Conservation (phyloP, 2,113 vertebrate species). For the Pitta sordida region DNA sequence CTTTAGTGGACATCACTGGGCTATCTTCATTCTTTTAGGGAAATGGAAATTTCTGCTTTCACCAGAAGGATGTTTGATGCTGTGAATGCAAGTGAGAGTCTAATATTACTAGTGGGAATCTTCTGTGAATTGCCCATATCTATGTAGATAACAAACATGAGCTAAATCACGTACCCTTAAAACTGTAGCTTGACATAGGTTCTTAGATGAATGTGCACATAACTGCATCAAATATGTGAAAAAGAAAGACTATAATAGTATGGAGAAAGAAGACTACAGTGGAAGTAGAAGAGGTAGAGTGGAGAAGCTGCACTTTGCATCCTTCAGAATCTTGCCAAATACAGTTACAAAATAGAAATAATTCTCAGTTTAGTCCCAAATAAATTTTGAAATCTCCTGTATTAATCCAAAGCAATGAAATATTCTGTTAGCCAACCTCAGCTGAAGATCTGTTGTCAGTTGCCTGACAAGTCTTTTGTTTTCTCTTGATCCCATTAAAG, state of each 20-base stretch:
- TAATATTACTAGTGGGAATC: not conserved
- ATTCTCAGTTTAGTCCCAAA: not conserved
- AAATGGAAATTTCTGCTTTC: not conserved
- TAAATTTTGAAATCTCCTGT: not conserved
- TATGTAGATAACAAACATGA: not conserved
- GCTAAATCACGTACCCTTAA: not conserved
- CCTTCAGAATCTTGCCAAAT: not conserved
- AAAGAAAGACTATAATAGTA: not conserved
- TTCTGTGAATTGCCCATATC: not conserved
- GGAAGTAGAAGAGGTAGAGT: not conserved
- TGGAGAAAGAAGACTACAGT: not conserved
- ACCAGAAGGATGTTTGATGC: not conserved
- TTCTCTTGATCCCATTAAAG: not conserved
- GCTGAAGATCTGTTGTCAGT: not conserved
- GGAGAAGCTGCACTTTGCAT: not conserved
- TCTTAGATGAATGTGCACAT: not conserved
- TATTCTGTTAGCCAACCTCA: not conserved
- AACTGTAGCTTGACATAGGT: not conserved
- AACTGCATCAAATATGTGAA: not conserved
- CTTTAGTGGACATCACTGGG: not conserved
- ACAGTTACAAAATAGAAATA: not conserved
- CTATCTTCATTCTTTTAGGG: not conserved
- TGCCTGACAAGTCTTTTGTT: not conserved
- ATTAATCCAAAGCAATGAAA: not conserved
- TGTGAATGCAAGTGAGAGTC: not conserved